Evolutionary conservation across 2,797 vertebrate genomes (phyloP).

Genomic region (Podarcis siculus): DNA sequence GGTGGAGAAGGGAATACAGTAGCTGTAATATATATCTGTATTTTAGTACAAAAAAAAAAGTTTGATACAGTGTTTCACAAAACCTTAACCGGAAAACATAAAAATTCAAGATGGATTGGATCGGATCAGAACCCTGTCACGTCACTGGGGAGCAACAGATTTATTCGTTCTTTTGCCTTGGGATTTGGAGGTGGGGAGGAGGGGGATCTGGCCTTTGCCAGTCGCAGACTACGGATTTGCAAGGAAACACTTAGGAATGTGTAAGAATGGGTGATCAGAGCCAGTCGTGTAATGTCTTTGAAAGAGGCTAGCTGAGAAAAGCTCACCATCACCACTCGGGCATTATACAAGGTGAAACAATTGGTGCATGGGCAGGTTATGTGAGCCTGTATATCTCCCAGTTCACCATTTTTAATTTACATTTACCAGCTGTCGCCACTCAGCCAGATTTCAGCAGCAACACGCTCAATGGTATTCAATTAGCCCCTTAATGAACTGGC

Average conservation of each 20-base stretch:
- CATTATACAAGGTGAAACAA: neutral
- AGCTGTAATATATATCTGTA: constrained; percentile 79
- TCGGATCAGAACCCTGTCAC: neutral
- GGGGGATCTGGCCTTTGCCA: neutral
- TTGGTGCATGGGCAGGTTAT: neutral
- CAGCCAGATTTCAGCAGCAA: neutral
- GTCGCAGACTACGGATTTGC: neutral
- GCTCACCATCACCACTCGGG: neutral
- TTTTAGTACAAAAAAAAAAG: constrained; percentile 72
- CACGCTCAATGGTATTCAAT: neutral
- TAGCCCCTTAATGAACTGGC: neutral
- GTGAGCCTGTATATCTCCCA: neutral
- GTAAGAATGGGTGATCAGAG: neutral
- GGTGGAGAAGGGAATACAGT: constrained; percentile 74
- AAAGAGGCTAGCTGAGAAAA: neutral
- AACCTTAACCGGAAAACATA: constrained; percentile 74
- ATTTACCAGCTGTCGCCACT: neutral
- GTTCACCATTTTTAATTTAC: neutral
- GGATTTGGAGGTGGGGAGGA: neutral
- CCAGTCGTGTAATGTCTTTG: neutral
- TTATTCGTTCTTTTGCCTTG: neutral
- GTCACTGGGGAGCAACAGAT: neutral
- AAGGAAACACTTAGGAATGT: no score
- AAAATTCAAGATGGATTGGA: constrained; percentile 67
- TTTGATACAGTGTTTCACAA: constrained; percentile 79